phyloP scores from a whole-genome alignment of 2,797 vertebrate species.

The Macroramphosus scolopax region DNA sequence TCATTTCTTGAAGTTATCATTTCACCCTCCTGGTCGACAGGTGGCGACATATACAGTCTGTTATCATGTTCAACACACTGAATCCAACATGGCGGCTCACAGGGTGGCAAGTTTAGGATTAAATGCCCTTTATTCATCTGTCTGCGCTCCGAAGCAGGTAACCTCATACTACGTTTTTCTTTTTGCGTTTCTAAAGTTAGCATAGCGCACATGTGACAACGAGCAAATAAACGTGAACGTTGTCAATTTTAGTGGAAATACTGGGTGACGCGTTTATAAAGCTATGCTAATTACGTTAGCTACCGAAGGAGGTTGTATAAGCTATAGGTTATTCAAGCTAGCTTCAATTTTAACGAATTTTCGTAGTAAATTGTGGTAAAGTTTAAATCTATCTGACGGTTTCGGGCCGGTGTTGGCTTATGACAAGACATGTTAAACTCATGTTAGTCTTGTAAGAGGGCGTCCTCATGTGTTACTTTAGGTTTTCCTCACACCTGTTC shows the following conservation, averaged over 20 bases:
- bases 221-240: background rate
- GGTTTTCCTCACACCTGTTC: no score
- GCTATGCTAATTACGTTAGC: constrained; percentile 12
- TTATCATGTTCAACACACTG: background rate
- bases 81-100: constrained; percentile 70
- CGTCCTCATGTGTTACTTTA: no score
- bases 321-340: no score
- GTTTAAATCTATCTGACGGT: no score
- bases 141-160: constrained; percentile 66
- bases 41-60: constrained; percentile 31
- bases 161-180: accelerated
- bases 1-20: no score
- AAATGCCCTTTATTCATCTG: constrained; percentile 49
- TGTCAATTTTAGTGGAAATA: accelerated
- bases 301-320: background rate
- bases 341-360: no score
- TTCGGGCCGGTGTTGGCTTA: no score
- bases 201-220: accelerated
- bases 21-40: constrained; percentile 39
- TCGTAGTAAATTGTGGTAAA: no score
- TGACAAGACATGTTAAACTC: no score
- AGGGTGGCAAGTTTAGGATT: constrained; percentile 63
- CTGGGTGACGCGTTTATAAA: background rate
- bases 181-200: accelerated
- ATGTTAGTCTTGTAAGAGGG: no score